Percentiles rank a stretch among this genome's conserved stretches.
Evolutionary conservation across 2,113 vertebrate species (phyloP).

Genomic region (Fregata magnificens): DNA sequence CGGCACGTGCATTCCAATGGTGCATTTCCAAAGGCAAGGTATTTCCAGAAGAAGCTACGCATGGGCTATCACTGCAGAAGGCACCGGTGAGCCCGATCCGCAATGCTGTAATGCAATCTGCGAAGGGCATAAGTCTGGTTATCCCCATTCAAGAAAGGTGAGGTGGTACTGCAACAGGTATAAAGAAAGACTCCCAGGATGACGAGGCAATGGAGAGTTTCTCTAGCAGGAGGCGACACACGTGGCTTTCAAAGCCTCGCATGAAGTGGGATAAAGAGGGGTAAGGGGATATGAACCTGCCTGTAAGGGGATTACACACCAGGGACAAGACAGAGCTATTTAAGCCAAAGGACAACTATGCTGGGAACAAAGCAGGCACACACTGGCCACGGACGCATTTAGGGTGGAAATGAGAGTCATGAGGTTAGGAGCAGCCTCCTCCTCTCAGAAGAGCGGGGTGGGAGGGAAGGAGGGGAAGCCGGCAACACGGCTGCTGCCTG

Average conservation of each 20-base stretch:
- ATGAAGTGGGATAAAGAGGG: background rate
- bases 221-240: background rate
- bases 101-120: background rate
- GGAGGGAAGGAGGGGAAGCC: background rate
- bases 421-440: background rate
- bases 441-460: fast-evolving
- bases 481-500: fast-evolving
- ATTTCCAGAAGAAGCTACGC: background rate
- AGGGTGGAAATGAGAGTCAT: background rate
- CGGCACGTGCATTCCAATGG: fast-evolving
- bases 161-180: background rate
- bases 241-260: background rate
- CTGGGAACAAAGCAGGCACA: background rate
- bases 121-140: fast-evolving
- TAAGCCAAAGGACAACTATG: background rate
- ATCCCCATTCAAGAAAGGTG: background rate
- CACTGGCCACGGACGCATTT: fast-evolving
- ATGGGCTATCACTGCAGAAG: background rate
- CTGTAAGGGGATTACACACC: background rate
- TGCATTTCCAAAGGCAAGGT: background rate
- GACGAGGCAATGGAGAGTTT: fast-evolving
- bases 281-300: background rate
- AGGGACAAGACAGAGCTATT: background rate
- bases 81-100: background rate
- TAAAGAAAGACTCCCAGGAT: background rate